These are phyloP conservation scores for Zosterops pallidus DNA, from an alignment of 2,113 vertebrate genomes.

Conservation along the genomic window DNA sequence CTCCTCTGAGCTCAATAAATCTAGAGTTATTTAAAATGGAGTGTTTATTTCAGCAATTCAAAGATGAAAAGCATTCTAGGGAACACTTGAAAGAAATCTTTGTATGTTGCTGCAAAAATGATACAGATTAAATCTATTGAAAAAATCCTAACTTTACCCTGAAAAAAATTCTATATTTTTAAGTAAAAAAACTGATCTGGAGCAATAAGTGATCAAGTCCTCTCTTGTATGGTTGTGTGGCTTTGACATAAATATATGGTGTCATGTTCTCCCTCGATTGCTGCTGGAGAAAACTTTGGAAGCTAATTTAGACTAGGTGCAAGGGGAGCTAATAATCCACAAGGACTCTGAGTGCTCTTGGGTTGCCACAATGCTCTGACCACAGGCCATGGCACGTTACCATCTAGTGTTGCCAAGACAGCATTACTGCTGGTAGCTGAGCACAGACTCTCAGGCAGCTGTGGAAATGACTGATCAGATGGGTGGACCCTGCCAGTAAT, in stretches of 20 bases:
- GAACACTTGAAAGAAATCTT: not conserved
- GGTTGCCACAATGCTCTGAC: not conserved
- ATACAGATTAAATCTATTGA: not conserved
- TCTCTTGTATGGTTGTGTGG: not conserved
- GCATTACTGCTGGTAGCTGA: not conserved
- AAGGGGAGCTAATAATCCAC: not conserved
- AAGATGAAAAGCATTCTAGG: not conserved
- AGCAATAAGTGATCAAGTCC: not conserved
- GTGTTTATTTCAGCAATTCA: not conserved
- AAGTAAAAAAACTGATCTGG: not conserved
- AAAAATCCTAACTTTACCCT: not conserved
- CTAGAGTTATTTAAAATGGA: not conserved
- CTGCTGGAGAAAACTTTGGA: not conserved
- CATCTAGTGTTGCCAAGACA: not conserved
- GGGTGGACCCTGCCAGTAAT: not conserved
- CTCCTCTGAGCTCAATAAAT: not conserved
- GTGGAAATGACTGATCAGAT: not conserved
- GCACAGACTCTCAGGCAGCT: not conserved
- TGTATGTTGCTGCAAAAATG: not conserved
- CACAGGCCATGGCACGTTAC: rapidly evolving
- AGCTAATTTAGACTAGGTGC: not conserved
- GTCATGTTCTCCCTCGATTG: not conserved
- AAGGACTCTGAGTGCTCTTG: not conserved
- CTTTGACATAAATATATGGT: not conserved
- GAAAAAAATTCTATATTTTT: not conserved